Evolutionary conservation across 2,888 invertebrate genomes (phyloP).

Genomic region (Caenorhabditis plicata): DNA sequence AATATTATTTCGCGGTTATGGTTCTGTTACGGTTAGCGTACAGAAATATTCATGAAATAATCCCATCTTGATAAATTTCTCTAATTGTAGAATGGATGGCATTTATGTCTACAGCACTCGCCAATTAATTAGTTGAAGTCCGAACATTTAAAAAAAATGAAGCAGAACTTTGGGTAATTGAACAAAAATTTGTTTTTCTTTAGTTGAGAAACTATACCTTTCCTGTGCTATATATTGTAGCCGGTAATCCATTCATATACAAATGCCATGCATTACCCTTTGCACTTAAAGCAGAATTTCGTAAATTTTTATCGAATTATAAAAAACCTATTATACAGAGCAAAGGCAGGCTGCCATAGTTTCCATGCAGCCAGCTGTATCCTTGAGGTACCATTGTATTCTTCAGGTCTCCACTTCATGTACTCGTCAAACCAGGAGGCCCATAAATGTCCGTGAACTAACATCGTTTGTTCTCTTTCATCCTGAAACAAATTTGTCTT

Average conservation of each 20-base stretch:
- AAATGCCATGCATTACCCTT: slow-evolving; percentile 60
- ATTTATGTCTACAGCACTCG: too few relatives aligned
- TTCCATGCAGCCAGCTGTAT: slow-evolving; percentile 51
- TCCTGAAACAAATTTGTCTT: slow-evolving; percentile 38
- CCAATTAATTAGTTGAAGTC: too few relatives aligned
- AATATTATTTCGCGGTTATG: too few relatives aligned
- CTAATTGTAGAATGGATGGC: too few relatives aligned
- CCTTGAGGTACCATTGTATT: slow-evolving; percentile 44
- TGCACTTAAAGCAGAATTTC: slow-evolving; percentile 51
- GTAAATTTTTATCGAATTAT: not conserved
- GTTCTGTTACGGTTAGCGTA: too few relatives aligned
- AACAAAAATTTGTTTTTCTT: too few relatives aligned
- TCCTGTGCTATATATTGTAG: slow-evolving; percentile 47
- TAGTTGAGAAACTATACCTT: too few relatives aligned
- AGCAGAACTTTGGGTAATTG: too few relatives aligned
- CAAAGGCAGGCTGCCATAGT: slow-evolving; percentile 63
- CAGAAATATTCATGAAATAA: too few relatives aligned
- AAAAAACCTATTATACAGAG: slow-evolving; percentile 57
- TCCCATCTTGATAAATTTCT: too few relatives aligned
- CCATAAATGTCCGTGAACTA: slow-evolving; percentile 59
- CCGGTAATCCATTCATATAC: slow-evolving; percentile 59
- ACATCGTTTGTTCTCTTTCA: slow-evolving; percentile 61
- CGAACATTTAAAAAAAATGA: too few relatives aligned
- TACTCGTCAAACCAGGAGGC: slow-evolving; percentile 62
- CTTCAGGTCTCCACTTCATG: slow-evolving; percentile 49